phyloP scores from a whole-genome alignment of 2,888 invertebrate genomes.

The Rhodophaea formosa region DNA sequence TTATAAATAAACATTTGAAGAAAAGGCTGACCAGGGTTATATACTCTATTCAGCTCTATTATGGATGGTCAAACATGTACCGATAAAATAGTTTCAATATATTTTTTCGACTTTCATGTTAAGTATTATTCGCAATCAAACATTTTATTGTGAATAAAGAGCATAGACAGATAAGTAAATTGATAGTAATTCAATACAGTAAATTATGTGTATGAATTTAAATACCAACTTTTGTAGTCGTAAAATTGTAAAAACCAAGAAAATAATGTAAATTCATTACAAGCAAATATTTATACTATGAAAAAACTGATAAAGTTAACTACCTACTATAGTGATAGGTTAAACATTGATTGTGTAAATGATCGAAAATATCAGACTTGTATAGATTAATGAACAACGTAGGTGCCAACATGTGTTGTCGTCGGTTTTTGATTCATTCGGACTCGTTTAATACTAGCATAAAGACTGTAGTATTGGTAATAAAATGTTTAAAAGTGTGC shows the following conservation, averaged over 20 bases:
- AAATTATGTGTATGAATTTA: slow-evolving; percentile 42
- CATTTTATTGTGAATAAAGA: slow-evolving; percentile 57
- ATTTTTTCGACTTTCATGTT: too few species aligned
- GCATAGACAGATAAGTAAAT: slow-evolving; percentile 40
- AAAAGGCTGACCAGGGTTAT: too few species aligned
- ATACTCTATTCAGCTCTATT: too few species aligned
- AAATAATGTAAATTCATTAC: slow-evolving; percentile 28
- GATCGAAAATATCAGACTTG: slow-evolving; percentile 50
- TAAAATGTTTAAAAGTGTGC: slow-evolving; percentile 58
- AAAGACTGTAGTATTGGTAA: slow-evolving; percentile 72
- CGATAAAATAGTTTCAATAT: too few species aligned
- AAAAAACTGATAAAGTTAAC: slow-evolving; percentile 31
- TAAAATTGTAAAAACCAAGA: slow-evolving; percentile 35
- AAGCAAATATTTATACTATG: slow-evolving; percentile 52
- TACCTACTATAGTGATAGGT: slow-evolving; percentile 32
- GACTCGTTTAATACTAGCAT: slow-evolving; percentile 58
- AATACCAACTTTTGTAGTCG: slow-evolving; percentile 34
- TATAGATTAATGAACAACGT: slow-evolving; percentile 48
- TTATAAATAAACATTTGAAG: too few species aligned
- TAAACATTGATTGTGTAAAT: slow-evolving; percentile 39
- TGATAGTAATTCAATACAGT: not conserved
- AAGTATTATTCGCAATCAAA: slow-evolving; percentile 33
- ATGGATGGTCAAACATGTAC: too few species aligned
- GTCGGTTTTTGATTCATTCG: slow-evolving; percentile 54
- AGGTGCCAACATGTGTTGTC: slow-evolving; percentile 51